Evolutionary conservation across 2,113 vertebrate species (phyloP).

Genomic region (Limnothrissa miodon): DNA sequence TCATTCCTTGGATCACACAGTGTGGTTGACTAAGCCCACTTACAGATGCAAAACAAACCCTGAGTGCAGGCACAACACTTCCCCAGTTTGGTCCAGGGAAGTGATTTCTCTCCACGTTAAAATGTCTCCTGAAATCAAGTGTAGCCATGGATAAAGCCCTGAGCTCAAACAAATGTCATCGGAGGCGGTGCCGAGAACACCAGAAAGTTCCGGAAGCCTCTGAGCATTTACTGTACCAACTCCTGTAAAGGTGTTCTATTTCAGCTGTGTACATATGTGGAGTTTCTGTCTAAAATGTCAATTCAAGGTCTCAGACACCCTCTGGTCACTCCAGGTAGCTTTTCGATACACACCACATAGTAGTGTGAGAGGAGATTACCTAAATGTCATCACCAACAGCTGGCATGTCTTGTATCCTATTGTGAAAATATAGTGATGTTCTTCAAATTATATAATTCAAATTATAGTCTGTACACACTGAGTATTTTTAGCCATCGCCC

Average conservation of each 20-base stretch:
- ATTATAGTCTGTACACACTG: not conserved
- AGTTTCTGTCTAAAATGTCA: not conserved
- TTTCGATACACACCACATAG: not conserved
- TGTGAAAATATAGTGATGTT: not conserved
- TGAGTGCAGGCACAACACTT: not conserved
- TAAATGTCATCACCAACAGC: not conserved
- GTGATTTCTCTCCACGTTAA: not conserved
- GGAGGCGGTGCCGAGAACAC: not conserved
- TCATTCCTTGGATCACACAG: not conserved
- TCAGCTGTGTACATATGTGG: not conserved
- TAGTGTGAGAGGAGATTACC: not conserved
- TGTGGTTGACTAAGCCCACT: not conserved
- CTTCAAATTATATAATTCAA: no score
- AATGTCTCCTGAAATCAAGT: slow-evolving; percentile 8
- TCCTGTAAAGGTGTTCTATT: not conserved
- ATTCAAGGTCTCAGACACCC: not conserved
- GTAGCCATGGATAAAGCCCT: not conserved
- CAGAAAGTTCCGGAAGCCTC: not conserved
- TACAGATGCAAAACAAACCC: not conserved
- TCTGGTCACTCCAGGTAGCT: not conserved
- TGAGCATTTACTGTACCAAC: not conserved
- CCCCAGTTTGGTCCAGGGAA: not conserved
- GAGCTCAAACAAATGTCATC: not conserved
- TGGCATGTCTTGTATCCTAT: not conserved
- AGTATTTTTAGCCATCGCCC: not conserved